These are phyloP conservation scores for Ditula angustiorana DNA, from an alignment of 2,888 invertebrate genomes.

Conservation along the genomic window DNA sequence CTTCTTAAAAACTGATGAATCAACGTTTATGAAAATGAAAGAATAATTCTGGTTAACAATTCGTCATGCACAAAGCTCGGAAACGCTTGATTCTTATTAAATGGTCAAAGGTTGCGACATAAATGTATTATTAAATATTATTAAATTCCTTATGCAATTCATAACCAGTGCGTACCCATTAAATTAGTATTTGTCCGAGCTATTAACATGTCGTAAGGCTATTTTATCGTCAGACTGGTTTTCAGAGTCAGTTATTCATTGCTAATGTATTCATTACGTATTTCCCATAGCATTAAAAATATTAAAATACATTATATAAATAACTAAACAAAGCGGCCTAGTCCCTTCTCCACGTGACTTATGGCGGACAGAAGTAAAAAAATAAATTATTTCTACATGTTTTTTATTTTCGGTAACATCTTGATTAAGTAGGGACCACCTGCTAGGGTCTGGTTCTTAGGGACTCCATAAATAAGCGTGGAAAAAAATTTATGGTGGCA, in stretches of 20 bases:
- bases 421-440: constrained; percentile 85
- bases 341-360: constrained; percentile 70
- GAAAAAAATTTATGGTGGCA: constrained; percentile 75
- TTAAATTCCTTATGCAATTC: constrained; percentile 45
- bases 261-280: constrained; percentile 82
- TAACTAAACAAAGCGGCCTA: constrained; percentile 72
- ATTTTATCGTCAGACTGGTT: constrained; percentile 73
- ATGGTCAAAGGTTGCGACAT: constrained; percentile 8
- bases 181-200: constrained; percentile 65
- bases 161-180: constrained; percentile 54
- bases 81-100: constrained; percentile 11
- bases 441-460: constrained; percentile 71
- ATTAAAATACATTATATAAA: constrained; percentile 78
- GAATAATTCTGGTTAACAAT: neutral
- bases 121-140: constrained; percentile 15
- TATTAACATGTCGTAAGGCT: constrained; percentile 73
- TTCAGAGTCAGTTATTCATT: constrained; percentile 65
- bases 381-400: constrained; percentile 72
- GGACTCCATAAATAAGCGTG: constrained; percentile 76
- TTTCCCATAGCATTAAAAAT: constrained; percentile 80
- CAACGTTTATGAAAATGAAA: neutral
- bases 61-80: neutral
- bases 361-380: constrained; percentile 73
- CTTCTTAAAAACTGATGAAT: constrained; percentile 3
- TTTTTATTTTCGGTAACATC: constrained; percentile 82